phyloP scores from a whole-genome alignment of 2,888 invertebrate genomes.

The Belgica antarctica region DNA sequence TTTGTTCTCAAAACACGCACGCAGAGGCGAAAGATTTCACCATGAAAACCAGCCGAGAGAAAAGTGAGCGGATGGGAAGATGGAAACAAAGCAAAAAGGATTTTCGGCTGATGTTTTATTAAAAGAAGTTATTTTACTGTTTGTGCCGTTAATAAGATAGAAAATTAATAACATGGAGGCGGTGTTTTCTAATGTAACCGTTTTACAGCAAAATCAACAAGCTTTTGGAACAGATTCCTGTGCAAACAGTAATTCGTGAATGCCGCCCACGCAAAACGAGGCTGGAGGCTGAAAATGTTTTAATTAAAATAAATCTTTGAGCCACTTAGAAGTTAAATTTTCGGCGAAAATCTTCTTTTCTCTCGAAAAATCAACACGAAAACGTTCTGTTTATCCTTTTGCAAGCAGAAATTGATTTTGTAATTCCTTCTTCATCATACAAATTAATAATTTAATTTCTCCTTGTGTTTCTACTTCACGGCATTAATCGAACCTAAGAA shows the following conservation, averaged over 20 bases:
- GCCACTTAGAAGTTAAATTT: neutral
- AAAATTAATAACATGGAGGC: conserved; percentile 42
- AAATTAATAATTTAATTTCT: conserved; percentile 8
- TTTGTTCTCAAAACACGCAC: conserved; percentile 33
- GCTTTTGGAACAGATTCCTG: neutral
- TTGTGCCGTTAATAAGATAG: conserved; percentile 43
- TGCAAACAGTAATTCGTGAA: neutral
- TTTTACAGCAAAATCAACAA: neutral
- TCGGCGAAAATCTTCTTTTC: neutral
- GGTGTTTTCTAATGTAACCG: neutral
- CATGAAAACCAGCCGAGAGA: conserved; percentile 20
- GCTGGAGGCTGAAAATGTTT: conserved; percentile 27
- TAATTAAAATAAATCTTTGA: conserved; percentile 39
- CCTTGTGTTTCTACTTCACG: no score
- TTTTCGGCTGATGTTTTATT: conserved; percentile 28
- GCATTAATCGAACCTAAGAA: no score
- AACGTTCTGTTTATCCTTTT: neutral
- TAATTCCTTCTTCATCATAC: neutral
- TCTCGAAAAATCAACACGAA: neutral
- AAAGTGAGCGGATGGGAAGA: neutral
- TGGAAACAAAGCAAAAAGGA: conserved; percentile 9
- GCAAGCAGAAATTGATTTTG: neutral
- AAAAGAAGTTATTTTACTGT: conserved; percentile 26
- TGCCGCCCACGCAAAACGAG: neutral
- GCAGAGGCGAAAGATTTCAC: neutral